phyloP scores from a whole-genome alignment of 2,888 invertebrate species.

The Synergus gifuensis region DNA sequence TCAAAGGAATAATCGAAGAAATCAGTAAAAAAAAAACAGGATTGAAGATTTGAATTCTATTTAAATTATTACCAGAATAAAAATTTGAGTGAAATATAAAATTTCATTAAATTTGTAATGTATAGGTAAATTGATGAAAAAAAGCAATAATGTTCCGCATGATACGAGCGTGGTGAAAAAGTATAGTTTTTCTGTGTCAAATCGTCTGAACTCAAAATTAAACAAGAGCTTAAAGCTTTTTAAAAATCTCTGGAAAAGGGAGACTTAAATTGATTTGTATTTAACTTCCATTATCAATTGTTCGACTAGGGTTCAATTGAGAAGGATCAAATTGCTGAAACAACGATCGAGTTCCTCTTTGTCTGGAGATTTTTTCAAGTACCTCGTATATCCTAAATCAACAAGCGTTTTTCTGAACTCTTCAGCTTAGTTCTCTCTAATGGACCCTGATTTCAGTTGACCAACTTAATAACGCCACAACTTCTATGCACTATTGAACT shows the following conservation, averaged over 20 bases:
- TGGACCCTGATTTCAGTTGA: neutral
- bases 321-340: neutral
- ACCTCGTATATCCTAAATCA: neutral
- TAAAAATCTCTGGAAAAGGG: neutral
- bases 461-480: neutral
- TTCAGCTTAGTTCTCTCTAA: neutral
- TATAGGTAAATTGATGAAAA: neutral
- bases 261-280: neutral
- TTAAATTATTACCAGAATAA: too few species aligned
- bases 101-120: too few species aligned
- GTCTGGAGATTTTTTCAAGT: neutral
- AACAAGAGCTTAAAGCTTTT: neutral
- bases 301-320: neutral
- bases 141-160: neutral
- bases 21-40: neutral
- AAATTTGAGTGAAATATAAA: too few species aligned
- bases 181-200: neutral
- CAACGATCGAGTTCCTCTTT: neutral
- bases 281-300: neutral
- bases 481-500: neutral
- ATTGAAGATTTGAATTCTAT: too few species aligned
- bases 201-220: neutral
- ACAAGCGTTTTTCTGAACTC: neutral
- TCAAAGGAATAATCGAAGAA: neutral
- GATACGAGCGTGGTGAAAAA: neutral